These are phyloP conservation scores for Dermolepida albohirtum DNA, from an alignment of 2,888 invertebrate species.

Conservation along the genomic window DNA sequence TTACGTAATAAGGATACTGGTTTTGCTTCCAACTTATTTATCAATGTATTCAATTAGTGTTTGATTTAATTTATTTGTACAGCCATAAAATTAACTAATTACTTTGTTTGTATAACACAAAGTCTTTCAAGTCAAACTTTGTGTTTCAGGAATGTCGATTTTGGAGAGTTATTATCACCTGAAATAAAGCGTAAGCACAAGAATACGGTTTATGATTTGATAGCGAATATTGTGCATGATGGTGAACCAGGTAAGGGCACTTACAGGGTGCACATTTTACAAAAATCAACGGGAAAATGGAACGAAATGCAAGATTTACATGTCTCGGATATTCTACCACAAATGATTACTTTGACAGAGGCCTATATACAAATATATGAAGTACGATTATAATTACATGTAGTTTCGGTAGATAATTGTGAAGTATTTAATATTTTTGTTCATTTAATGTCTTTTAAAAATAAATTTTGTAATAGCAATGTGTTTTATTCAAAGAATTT, in stretches of 20 bases:
- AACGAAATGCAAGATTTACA: conserved; percentile 94
- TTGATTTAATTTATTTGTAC: too few species aligned
- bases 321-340: conserved; percentile 97
- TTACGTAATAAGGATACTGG: too few species aligned
- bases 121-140: conserved; percentile 1
- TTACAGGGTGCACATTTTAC: conserved; percentile 93
- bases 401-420: too few species aligned
- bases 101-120: too few species aligned
- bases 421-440: too few species aligned
- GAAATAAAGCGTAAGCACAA: conserved; percentile 83
- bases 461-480: too few species aligned
- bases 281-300: conserved; percentile 88
- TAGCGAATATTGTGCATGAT: conserved; percentile 99
- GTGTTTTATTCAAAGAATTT: too few species aligned
- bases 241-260: conserved; percentile 96
- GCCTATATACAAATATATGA: conserved; percentile 95
- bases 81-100: too few species aligned
- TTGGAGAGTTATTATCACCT: conserved; percentile 92
- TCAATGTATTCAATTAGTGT: too few species aligned
- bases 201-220: conserved; percentile 92
- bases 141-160: conserved; percentile 89
- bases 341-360: conserved; percentile 99
- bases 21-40: too few species aligned
- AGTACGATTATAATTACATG: conserved; percentile 49
- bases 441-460: too few species aligned